Evolutionary conservation across 1,140 invertebrate genomes (phyloP).

Genomic region (Pomacea maculata): DNA sequence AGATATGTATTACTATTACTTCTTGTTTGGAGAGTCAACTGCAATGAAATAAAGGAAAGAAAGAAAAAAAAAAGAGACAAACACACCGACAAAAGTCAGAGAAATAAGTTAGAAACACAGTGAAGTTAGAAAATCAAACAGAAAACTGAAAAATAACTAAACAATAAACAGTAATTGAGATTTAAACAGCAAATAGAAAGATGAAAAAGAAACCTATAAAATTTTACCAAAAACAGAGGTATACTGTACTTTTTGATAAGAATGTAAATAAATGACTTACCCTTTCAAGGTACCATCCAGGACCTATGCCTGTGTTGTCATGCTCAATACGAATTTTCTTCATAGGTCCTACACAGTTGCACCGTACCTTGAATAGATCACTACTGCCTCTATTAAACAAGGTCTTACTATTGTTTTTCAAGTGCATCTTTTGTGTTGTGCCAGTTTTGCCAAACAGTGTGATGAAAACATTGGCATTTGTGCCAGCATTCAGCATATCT

Average conservation of each 20-base stretch:
- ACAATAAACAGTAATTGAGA: too few species aligned
- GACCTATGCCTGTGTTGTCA: conserved; percentile 63
- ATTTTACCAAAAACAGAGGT: too few species aligned
- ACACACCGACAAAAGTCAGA: background rate
- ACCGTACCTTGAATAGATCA: conserved; percentile 57
- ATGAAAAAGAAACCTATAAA: too few species aligned
- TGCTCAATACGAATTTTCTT: conserved; percentile 64
- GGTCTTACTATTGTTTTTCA: conserved; percentile 51
- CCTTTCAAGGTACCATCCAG: conserved; percentile 66
- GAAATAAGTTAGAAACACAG: too few species aligned
- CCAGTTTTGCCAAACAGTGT: conserved; percentile 64
- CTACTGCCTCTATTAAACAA: conserved; percentile 56
- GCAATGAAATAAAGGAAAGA: too few species aligned
- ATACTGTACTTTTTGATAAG: too few species aligned
- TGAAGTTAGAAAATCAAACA: too few species aligned
- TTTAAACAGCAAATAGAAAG: too few species aligned
- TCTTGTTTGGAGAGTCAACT: too few species aligned
- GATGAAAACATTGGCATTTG: conserved; percentile 63
- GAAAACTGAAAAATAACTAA: too few species aligned
- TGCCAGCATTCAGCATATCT: conserved; percentile 56
- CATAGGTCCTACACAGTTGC: conserved; percentile 63
- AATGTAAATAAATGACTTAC: conserved; percentile 36
- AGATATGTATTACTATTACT: too few species aligned
- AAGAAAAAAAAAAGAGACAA: background rate
- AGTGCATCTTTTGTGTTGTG: conserved; percentile 54